Percentiles rank a stretch among this genome's conserved stretches.
Conservation (phyloP, 2,113 vertebrate genomes). For the Calyptommatus sinebrachiatus region DNA sequence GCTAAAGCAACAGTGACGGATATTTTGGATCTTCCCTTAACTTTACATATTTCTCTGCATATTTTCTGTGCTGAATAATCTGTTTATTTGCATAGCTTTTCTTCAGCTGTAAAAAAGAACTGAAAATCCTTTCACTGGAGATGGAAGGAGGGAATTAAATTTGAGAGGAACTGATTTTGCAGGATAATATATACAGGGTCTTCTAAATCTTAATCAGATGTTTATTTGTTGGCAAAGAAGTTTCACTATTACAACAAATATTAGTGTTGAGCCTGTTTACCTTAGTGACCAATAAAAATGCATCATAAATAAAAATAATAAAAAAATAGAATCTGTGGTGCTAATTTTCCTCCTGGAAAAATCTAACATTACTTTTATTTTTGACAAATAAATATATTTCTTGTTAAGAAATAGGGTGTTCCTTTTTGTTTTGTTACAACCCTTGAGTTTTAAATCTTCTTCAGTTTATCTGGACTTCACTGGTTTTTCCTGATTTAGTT, state of each 20-base stretch:
- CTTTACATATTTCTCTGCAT: slow-evolving; percentile 34
- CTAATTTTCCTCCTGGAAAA: slow-evolving; percentile 78
- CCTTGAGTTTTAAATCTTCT: background rate
- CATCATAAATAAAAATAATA: slow-evolving; percentile 88
- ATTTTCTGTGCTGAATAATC: slow-evolving; percentile 62
- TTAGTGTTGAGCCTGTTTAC: slow-evolving; percentile 92
- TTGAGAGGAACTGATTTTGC: slow-evolving; percentile 62
- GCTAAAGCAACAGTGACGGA: slow-evolving; percentile 49
- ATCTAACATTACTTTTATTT: slow-evolving; percentile 76
- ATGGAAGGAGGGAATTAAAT: slow-evolving; percentile 56
- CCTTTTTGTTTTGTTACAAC: slow-evolving; percentile 20
- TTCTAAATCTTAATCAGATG: slow-evolving; percentile 87
- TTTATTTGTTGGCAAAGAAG: slow-evolving; percentile 97
- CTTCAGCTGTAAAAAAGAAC: slow-evolving; percentile 38
- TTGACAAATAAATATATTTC: slow-evolving; percentile 84
- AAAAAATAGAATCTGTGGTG: slow-evolving; percentile 77
- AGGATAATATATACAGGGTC: slow-evolving; percentile 74
- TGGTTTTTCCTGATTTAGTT: too few species aligned
- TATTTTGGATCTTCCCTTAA: slow-evolving; percentile 30
- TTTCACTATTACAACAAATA: slow-evolving; percentile 98
- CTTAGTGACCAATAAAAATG: slow-evolving; percentile 87
- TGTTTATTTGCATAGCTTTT: slow-evolving; percentile 57
- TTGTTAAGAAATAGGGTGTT: slow-evolving; percentile 73
- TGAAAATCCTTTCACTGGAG: slow-evolving; percentile 44
- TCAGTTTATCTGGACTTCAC: too few species aligned